Evolutionary conservation across 1,140 invertebrate species (phyloP), one percentile per base, ranked within the genome.

Genomic region (Plectrocnemia conspersa): DNA sequence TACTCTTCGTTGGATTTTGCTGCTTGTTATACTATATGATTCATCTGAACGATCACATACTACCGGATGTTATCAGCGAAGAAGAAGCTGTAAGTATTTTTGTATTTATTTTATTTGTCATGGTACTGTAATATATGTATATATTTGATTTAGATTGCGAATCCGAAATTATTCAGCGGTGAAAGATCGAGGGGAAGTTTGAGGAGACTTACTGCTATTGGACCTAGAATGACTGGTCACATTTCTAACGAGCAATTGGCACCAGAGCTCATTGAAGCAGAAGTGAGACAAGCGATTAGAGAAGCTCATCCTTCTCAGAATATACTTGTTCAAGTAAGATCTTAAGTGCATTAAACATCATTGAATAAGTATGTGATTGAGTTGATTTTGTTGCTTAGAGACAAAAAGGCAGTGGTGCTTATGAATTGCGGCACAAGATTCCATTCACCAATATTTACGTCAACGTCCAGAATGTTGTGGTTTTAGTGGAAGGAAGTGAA

Each of bases 391-490:
- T 46, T 6, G 27, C 40, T 53, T 54, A 42, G 59, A 23, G 41
- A 24, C 59, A 61, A 55, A 50, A 46, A 21, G 55, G 55, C 11
- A 55, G 47, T 22, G 82, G 81, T 23, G 67, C 74, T n/a, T 82
- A 76, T 64, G 75, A 66, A 63, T 52, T 79, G 4, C 64, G 62
- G 2, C 70, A 68, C 54, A 68, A 59, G 41, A 56, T 68, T 1
- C 64, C 74, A 32, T 71, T 76, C 24, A 63, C 76, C 24, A 78
- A 74, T 62, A 64, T 68, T 7, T 82, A 83, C 64, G 63, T 70
- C 9, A 77, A 79, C 56, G 63, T 79, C 6, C 78, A 79, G 41
- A 90, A 91, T 70, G 67, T 90, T 40, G 68, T 88, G 13, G 87
- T 81, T 0, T 77, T 82, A 63, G 58, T 92, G 19, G 75, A 84